A percentile compares a stretch with the other conserved stretches of the same genome.
Conservation (phyloP, 2,113 vertebrate genomes). For the Asarcornis scutulata region DNA sequence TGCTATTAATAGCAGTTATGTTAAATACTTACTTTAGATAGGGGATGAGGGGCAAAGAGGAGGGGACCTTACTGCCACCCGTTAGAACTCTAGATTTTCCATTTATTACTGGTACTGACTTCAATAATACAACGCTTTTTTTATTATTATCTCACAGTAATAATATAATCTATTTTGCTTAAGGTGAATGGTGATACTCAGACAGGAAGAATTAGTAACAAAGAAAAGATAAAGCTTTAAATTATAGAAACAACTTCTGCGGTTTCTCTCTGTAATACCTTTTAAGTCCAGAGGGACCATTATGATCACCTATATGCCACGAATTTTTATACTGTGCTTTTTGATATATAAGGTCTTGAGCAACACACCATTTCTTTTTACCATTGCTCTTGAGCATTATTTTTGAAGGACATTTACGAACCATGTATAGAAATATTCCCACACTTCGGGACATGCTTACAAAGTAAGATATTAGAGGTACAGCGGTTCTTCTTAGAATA, state of each 20-base stretch:
- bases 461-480: background rate
- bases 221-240: conserved; percentile 45
- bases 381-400: background rate
- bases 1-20: background rate
- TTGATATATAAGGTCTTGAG: conserved; percentile 18
- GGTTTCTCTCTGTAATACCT: conserved; percentile 15
- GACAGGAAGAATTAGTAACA: conserved; percentile 38
- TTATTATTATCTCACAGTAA: conserved; percentile 6
- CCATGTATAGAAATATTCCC: background rate
- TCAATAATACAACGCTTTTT: background rate
- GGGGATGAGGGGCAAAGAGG: background rate
- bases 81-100: background rate
- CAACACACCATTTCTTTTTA: conserved; percentile 19
- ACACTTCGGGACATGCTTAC: background rate
- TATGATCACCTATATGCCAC: conserved; percentile 22
- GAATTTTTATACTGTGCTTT: background rate
- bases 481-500: background rate
- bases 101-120: background rate
- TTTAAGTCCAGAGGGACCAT: conserved; percentile 43
- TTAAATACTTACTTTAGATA: background rate
- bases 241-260: conserved; percentile 14
- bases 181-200: conserved; percentile 22
- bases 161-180: conserved; percentile 45
- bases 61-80: background rate
- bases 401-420: conserved; percentile 13